phyloP scores from a whole-genome alignment of 2,113 vertebrate genomes.

The Bubalus kerabau region DNA sequence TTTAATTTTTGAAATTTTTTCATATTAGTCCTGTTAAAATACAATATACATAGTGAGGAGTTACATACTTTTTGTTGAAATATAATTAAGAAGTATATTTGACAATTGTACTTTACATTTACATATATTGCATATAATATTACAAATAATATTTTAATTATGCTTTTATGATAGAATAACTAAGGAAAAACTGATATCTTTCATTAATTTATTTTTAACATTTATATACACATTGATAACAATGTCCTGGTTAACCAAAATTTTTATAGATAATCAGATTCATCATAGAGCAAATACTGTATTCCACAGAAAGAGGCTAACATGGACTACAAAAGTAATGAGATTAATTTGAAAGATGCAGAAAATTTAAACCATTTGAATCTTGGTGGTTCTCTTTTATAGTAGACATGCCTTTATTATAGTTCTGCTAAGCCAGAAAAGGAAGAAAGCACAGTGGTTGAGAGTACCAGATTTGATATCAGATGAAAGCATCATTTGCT shows the following conservation, averaged over 20 bases:
- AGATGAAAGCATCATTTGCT: not conserved
- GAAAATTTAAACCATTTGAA: not conserved
- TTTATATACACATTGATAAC: not conserved
- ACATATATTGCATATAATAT: not conserved
- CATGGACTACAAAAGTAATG: not conserved
- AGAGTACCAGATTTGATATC: not conserved
- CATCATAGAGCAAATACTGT: not conserved
- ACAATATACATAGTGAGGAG: not conserved
- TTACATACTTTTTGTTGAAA: not conserved
- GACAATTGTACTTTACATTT: not conserved
- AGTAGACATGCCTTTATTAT: rapidly evolving
- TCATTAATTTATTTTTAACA: not conserved
- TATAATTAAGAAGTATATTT: not conserved
- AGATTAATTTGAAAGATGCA: not conserved
- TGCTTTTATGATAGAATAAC: not conserved
- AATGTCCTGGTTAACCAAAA: not conserved
- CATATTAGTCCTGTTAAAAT: not conserved
- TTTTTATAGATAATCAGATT: not conserved
- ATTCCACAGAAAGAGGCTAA: not conserved
- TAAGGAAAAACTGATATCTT: not conserved
- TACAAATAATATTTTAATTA: not conserved
- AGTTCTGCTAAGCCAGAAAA: not conserved
- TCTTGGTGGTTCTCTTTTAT: not conserved
- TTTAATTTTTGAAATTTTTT: not conserved
- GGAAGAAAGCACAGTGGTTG: not conserved